Conservation (phyloP, 2,113 vertebrate species). For the Himantopus leucocephalus region DNA sequence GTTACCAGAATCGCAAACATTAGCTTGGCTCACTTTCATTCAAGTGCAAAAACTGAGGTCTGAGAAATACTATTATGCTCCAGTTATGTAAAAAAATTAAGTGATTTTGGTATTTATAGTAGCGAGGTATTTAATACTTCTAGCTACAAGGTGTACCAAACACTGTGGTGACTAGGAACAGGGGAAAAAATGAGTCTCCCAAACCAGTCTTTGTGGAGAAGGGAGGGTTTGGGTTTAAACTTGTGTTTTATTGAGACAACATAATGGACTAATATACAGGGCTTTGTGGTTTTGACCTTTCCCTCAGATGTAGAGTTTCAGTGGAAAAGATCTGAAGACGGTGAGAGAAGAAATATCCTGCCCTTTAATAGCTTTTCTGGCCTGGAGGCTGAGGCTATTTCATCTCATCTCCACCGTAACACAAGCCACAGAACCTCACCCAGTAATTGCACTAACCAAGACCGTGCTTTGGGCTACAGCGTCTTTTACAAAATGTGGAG, state of each 20-base stretch:
- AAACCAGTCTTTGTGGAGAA: not conserved
- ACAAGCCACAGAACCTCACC: not conserved
- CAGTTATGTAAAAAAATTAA: not conserved
- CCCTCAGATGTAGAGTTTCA: not conserved
- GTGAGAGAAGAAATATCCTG: not conserved
- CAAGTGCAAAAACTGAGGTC: not conserved
- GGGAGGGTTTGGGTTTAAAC: not conserved
- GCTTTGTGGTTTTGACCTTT: not conserved
- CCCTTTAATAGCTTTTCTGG: not conserved
- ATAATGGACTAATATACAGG: not conserved
- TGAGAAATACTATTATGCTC: not conserved
- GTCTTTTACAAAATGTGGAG: rapidly evolving
- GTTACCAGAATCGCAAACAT: not conserved
- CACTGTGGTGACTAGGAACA: not conserved
- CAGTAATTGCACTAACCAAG: not conserved
- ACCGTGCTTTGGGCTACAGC: rapidly evolving
- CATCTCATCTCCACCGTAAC: not conserved
- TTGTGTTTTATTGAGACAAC: not conserved
- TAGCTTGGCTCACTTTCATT: not conserved
- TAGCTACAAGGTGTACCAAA: not conserved
- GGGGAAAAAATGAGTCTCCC: not conserved
- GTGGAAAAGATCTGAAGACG: not conserved
- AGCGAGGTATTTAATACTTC: not conserved
- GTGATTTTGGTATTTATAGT: not conserved
- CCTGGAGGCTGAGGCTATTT: not conserved